Conservation (phyloP, 2,797 vertebrate genomes). For the Microchirus variegatus region DNA sequence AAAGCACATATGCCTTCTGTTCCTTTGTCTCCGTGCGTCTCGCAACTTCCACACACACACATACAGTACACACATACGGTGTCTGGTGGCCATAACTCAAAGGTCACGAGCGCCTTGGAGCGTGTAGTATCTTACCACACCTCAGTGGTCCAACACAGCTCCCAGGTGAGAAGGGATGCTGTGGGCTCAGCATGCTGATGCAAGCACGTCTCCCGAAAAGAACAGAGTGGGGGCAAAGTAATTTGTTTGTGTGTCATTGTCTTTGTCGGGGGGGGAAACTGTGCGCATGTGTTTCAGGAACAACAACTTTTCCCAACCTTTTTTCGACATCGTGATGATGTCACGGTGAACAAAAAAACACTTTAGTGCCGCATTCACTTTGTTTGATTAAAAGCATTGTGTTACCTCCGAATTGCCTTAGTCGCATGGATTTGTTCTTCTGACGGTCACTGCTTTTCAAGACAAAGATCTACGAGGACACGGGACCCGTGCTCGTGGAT, state of each 20-base stretch:
- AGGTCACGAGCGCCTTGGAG: conserved; percentile 74
- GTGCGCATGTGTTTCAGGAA: conserved; percentile 19
- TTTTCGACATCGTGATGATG: conserved; percentile 10
- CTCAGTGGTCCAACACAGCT: conserved; percentile 73
- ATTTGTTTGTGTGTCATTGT: conserved; percentile 72
- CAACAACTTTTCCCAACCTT: conserved; percentile 8
- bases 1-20: conserved; percentile 47
- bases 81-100: conserved; percentile 70
- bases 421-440: conserved; percentile 11
- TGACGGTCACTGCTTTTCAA: conserved; percentile 23
- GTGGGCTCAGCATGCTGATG: conserved; percentile 79
- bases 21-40: conserved; percentile 28
- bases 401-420: conserved; percentile 18
- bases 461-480: not conserved
- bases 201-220: conserved; percentile 63
- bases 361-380: conserved; percentile 33
- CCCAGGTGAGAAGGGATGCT: conserved; percentile 75
- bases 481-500: conserved; percentile 2
- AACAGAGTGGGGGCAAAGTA: conserved; percentile 55
- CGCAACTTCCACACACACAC: conserved; percentile 6
- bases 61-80: conserved; percentile 13
- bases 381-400: conserved; percentile 28
- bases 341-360: conserved; percentile 26
- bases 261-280: conserved; percentile 50
- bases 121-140: conserved; percentile 76